phyloP scores from a whole-genome alignment of 92 coral and sea anemone species.

The Hydrozoanthus gracilis region DNA sequence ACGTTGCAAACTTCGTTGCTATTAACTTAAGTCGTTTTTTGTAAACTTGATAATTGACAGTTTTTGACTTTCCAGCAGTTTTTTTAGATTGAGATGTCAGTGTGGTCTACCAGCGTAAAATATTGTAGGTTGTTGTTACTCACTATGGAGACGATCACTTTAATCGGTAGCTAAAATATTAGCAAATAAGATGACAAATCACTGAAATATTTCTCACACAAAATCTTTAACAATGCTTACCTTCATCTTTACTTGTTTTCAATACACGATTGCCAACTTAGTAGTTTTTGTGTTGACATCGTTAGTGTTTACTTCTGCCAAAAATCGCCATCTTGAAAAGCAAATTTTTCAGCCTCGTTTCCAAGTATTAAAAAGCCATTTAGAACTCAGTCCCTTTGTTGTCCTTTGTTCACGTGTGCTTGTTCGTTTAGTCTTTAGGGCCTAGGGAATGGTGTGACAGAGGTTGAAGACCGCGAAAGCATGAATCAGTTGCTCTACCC shows the following conservation, averaged over 20 bases:
- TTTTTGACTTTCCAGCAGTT: not conserved
- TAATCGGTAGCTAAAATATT: not conserved
- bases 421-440: too few relatives aligned
- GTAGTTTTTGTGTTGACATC: not conserved
- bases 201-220: not conserved
- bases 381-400: conserved; percentile 2
- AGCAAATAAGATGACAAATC: not conserved
- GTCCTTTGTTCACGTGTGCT: too few relatives aligned
- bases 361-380: not conserved
- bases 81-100: not conserved
- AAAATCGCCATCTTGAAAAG: conserved; percentile 37
- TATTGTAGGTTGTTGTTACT: conserved; percentile 18
- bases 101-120: not conserved
- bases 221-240: not conserved
- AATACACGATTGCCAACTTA: conserved; percentile 9
- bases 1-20: too few relatives aligned
- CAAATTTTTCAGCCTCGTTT: conserved; percentile 20
- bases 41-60: not conserved
- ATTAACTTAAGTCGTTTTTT: not conserved
- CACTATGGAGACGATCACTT: conserved; percentile 41
- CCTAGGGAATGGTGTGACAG: too few relatives aligned
- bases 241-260: conserved; percentile 27
- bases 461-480: too few relatives aligned
- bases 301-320: conserved; percentile 17
- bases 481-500: too few relatives aligned